Evolutionary conservation across 2,888 invertebrate species (phyloP), one percentile per base, ranked within the genome.

Genomic region (Urechis unicinctus): DNA sequence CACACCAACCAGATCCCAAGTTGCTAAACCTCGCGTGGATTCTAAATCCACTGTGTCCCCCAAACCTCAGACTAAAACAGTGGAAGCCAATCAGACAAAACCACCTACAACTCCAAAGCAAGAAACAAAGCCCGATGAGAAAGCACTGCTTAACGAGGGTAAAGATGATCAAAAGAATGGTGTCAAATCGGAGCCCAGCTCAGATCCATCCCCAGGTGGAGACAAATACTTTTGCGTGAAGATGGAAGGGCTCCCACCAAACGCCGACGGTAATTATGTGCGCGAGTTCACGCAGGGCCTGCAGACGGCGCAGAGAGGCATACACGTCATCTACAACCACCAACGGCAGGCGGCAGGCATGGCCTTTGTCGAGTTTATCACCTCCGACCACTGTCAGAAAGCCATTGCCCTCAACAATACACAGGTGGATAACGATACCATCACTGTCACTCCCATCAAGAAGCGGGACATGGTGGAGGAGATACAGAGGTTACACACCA

Each of bases 281-380:
- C 84, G 86, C 57, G 88, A 88, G 72, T 82, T 88, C 64, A 90
- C 91, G 70, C 84, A 86, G 4, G 68, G 66, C 4, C 87, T 70
- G 30, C 62, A 71, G 82, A 77, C 88, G 85, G 51, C 82, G 85
- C 61, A 66, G 17, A 57, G 69, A 42, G 64, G 84, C 84, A 58
- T 88, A 85, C 59, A 86, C 85, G 80, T 90, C 30, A 83, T 83
- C 43, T 69, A 69, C 50, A 74, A 77, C 58, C 66, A 68, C 21
- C 56, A 66, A 49, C 77, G 78, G 5, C 70, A 70, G 56, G 69
- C 79, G 77, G 62, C 86, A 0, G 92, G 93, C 0, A 82, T 81
- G 64, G 90, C 85, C 0, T 89, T 85, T 73, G 88, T 91, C 1
- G 87, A 90, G 71, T 91, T 94, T 71, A 85, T 83, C 0, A 84